A percentile compares a stretch with the other conserved stretches of the same genome.
These are phyloP conservation scores for Fregata magnificens DNA, from an alignment of 2,113 vertebrate species.

Conservation along the genomic window DNA sequence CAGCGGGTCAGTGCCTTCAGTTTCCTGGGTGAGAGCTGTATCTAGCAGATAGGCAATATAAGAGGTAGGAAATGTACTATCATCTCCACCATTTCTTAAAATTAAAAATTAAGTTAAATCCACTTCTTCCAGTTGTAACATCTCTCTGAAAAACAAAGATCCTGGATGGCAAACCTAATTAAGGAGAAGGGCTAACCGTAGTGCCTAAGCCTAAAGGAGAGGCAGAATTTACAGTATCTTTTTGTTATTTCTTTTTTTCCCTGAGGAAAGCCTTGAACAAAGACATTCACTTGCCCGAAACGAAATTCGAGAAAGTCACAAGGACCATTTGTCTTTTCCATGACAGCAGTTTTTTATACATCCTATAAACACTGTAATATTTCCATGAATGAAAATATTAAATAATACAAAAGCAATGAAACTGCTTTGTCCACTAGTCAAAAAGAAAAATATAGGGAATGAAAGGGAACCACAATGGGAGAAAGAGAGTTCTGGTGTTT, in stretches of 20 bases:
- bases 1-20: neutral
- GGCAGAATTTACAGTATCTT: neutral
- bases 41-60: neutral
- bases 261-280: neutral
- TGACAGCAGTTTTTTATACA: neutral
- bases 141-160: neutral
- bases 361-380: neutral
- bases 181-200: neutral
- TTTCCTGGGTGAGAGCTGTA: neutral
- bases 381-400: neutral
- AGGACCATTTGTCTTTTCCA: neutral
- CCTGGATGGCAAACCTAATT: neutral
- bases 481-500: neutral
- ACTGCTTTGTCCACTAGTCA: neutral
- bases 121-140: neutral
- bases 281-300: neutral
- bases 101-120: neutral
- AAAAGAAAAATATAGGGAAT: neutral
- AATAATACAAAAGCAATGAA: constrained; percentile 4
- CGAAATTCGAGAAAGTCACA: neutral
- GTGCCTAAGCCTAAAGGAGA: neutral
- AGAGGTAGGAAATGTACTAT: neutral
- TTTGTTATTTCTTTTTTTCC: neutral
- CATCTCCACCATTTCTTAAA: neutral
- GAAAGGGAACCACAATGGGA: neutral